These are phyloP conservation scores for Acronicta leporina DNA, from an alignment of 2,888 invertebrate genomes.

Conservation along the genomic window DNA sequence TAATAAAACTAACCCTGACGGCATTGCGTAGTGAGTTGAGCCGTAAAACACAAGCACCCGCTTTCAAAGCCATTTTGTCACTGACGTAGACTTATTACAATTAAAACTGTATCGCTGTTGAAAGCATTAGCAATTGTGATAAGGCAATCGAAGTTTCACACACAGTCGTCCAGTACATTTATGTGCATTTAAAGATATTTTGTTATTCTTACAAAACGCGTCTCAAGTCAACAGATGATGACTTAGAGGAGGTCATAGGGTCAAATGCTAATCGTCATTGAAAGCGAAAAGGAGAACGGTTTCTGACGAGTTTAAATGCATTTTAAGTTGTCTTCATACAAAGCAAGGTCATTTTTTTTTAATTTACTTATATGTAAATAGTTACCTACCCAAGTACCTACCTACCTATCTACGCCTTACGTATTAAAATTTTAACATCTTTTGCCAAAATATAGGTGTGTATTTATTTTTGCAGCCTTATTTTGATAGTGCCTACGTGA, in stretches of 20 bases:
- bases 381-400: too few species aligned
- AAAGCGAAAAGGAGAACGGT: neutral
- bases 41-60: slow-evolving; percentile 73
- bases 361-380: too few species aligned
- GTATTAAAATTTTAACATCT: too few species aligned
- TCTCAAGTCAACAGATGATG: slow-evolving; percentile 14
- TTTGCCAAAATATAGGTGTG: too few species aligned
- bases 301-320: too few species aligned
- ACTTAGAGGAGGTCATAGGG: slow-evolving; percentile 12
- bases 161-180: slow-evolving; percentile 18
- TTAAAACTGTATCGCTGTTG: slow-evolving; percentile 55
- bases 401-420: too few species aligned
- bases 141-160: slow-evolving; percentile 63
- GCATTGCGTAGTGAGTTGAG: slow-evolving; percentile 65
- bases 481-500: too few species aligned
- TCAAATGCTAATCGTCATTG: slow-evolving; percentile 15
- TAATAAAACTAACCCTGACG: slow-evolving; percentile 69
- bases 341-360: too few species aligned
- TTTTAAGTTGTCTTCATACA: too few species aligned
- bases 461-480: too few species aligned
- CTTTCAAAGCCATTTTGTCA: slow-evolving; percentile 79
- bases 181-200: slow-evolving; percentile 3
- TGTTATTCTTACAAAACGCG: slow-evolving; percentile 8
- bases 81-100: slow-evolving; percentile 61
- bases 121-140: slow-evolving; percentile 77